A percentile compares a stretch with the other conserved stretches of the same genome.
Evolutionary conservation across 2,113 vertebrate genomes (phyloP).

Genomic region (Drymodes brunneopygia): DNA sequence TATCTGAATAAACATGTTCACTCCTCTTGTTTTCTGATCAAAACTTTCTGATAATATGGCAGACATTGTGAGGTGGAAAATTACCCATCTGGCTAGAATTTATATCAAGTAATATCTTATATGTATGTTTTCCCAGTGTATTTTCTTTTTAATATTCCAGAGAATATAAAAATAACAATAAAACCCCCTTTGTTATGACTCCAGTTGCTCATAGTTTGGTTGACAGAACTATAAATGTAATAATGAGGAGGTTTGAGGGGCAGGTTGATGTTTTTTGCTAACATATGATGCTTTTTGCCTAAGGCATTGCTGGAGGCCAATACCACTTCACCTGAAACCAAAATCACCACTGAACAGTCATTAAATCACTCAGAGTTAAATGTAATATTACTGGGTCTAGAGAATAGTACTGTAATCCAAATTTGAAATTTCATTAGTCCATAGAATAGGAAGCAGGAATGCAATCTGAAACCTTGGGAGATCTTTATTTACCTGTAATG

Average conservation of each 20-base stretch:
- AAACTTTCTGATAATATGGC: neutral
- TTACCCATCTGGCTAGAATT: conserved; percentile 25
- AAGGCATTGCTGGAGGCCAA: conserved; percentile 73
- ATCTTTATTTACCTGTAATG: conserved; percentile 13
- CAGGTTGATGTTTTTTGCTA: conserved; percentile 62
- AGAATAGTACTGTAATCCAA: conserved; percentile 32
- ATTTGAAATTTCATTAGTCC: neutral
- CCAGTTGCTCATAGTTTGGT: neutral
- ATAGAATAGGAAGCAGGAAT: neutral
- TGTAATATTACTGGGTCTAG: conserved; percentile 47
- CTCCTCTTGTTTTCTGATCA: neutral
- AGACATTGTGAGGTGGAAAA: conserved; percentile 8
- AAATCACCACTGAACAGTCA: conserved; percentile 58
- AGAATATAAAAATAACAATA: conserved; percentile 54
- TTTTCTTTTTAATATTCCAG: conserved; percentile 43
- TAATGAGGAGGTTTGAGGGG: conserved; percentile 66
- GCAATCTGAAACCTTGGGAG: neutral
- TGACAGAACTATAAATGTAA: conserved; percentile 68
- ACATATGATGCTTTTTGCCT: conserved; percentile 63
- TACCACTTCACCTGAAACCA: conserved; percentile 48
- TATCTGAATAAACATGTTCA: neutral
- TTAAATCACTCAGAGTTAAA: conserved; percentile 63
- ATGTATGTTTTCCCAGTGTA: neutral
- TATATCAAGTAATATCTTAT: conserved; percentile 11
- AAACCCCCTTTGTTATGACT: neutral